Evolutionary conservation across 2,113 vertebrate species (phyloP).

Genomic region (Anarhynchus alexandrinus): DNA sequence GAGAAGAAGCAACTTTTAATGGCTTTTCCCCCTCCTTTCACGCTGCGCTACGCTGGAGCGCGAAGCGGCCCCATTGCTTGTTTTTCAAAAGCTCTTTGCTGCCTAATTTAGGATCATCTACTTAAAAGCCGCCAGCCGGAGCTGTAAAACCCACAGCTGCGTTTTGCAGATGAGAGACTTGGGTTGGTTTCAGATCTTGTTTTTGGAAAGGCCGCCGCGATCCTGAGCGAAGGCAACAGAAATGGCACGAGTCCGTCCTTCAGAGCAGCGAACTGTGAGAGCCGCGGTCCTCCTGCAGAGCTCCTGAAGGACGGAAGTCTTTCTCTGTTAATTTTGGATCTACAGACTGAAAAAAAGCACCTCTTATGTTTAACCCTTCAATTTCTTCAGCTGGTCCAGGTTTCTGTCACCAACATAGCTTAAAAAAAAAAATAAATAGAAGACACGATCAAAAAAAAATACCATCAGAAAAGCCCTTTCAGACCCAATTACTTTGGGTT

Average conservation of each 20-base stretch:
- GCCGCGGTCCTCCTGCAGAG: neutral
- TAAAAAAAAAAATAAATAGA: neutral
- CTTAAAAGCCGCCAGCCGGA: neutral
- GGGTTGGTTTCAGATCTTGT: neutral
- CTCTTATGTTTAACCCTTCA: neutral
- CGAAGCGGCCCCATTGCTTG: neutral
- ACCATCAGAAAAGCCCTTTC: neutral
- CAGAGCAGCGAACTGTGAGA: rapidly evolving
- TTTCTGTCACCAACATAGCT: neutral
- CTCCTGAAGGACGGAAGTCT: neutral
- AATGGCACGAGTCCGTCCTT: neutral
- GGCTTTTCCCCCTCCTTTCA: neutral
- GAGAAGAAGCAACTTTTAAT: neutral
- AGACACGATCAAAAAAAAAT: neutral
- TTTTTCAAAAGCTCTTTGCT: neutral
- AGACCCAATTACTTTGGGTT: neutral
- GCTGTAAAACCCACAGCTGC: neutral
- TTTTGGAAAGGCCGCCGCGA: neutral
- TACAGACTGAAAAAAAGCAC: neutral
- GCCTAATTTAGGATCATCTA: rapidly evolving
- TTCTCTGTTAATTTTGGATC: neutral
- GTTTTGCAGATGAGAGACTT: neutral
- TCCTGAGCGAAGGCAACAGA: neutral
- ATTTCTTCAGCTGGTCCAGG: neutral
- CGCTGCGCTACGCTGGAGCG: rapidly evolving